Evolutionary conservation across 2,888 invertebrate genomes (phyloP).

Genomic region (Thumatha senex): DNA sequence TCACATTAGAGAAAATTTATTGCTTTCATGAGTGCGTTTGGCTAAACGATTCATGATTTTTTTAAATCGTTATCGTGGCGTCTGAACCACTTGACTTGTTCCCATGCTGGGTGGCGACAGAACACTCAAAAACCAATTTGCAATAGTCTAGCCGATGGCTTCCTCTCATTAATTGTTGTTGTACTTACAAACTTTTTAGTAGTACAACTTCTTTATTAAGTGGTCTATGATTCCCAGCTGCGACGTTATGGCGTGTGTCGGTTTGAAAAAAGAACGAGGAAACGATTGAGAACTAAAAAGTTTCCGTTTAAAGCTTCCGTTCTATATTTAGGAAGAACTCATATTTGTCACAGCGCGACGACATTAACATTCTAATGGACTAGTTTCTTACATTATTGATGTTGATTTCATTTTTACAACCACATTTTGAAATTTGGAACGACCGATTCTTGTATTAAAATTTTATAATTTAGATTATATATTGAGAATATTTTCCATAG

Average conservation of each 20-base stretch:
- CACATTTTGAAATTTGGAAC: too few species aligned
- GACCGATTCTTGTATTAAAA: too few species aligned
- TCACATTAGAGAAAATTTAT: slow-evolving; percentile 66
- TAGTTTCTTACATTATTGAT: not conserved
- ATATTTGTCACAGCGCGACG: slow-evolving; percentile 29
- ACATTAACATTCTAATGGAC: slow-evolving; percentile 25
- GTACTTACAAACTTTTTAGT: slow-evolving; percentile 41
- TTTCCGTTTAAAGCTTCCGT: slow-evolving; percentile 50
- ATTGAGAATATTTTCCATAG: too few species aligned
- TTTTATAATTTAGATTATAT: too few species aligned
- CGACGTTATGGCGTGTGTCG: slow-evolving; percentile 63
- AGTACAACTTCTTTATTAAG: slow-evolving; percentile 39
- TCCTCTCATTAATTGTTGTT: slow-evolving; percentile 53
- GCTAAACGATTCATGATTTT: slow-evolving; percentile 42
- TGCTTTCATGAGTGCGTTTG: slow-evolving; percentile 53
- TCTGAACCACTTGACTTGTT: slow-evolving; percentile 58
- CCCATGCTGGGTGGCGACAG: slow-evolving; percentile 82
- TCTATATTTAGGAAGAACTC: slow-evolving; percentile 39
- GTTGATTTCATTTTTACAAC: not conserved
- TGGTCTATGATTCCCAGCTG: slow-evolving; percentile 59
- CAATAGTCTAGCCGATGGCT: slow-evolving; percentile 73
- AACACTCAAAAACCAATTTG: slow-evolving; percentile 77
- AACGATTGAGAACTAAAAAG: slow-evolving; percentile 50
- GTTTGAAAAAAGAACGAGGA: slow-evolving; percentile 52
- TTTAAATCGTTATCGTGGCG: slow-evolving; percentile 58